A percentile compares a stretch with the other conserved stretches of the same genome.
Conservation (phyloP, 2,888 invertebrate genomes). For the Ceramica pisi region DNA sequence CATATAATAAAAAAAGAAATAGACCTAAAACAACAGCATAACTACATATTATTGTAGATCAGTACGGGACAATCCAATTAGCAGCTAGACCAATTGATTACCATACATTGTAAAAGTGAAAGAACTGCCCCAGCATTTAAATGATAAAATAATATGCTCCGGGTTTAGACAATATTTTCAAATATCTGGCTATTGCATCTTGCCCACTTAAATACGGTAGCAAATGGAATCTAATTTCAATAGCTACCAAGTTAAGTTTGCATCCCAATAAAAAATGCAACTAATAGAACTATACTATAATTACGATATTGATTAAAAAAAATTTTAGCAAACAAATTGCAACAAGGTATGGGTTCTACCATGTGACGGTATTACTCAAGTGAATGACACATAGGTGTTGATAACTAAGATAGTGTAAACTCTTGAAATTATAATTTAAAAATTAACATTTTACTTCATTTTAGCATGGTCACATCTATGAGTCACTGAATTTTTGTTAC, state of each 20-base stretch:
- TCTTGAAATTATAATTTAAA: conserved; percentile 10
- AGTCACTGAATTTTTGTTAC: conserved; percentile 10
- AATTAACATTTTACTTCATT: conserved; percentile 7
- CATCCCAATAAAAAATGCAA: neutral
- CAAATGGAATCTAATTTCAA: neutral
- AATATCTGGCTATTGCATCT: neutral
- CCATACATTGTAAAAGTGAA: neutral
- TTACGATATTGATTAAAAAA: neutral
- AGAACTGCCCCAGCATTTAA: neutral
- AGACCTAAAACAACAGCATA: neutral
- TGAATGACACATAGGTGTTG: conserved; percentile 26
- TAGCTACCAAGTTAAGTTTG: neutral
- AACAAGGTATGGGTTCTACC: conserved; percentile 5
- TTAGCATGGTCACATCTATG: conserved; percentile 7
- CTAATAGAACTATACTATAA: conserved; percentile 7
- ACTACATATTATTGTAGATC: neutral
- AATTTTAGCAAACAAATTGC: neutral
- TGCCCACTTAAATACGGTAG: neutral
- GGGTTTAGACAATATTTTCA: neutral
- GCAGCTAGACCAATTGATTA: neutral
- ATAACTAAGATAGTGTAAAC: conserved; percentile 30
- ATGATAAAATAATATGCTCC: neutral
- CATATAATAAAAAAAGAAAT: neutral
- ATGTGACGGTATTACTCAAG: conserved; percentile 16
- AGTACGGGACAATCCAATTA: conserved; percentile 6